A percentile compares a stretch with the other conserved stretches of the same genome.
Conservation (phyloP, 2,113 vertebrate species). For the Ranitomeya imitator region DNA sequence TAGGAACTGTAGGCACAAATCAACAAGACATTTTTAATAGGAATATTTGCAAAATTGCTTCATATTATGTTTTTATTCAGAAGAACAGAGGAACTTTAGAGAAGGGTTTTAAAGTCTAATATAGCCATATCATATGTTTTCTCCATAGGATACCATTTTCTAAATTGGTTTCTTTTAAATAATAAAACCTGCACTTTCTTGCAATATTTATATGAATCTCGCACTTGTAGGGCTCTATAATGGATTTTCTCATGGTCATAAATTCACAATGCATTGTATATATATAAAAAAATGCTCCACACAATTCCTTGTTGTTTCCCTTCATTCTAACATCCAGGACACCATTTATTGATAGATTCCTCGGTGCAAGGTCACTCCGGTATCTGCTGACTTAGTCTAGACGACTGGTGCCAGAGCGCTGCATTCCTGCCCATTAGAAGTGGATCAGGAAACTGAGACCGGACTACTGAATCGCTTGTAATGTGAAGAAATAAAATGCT, state of each 20-base stretch:
- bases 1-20: too few relatives aligned
- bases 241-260: not conserved
- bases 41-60: too few relatives aligned
- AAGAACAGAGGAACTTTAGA: too few relatives aligned
- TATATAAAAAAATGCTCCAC: not conserved
- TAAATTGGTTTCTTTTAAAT: too few relatives aligned
- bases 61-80: too few relatives aligned
- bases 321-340: not conserved
- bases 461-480: not conserved
- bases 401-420: not conserved
- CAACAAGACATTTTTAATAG: too few relatives aligned
- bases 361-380: constrained; percentile 1
- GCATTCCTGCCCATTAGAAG: not conserved
- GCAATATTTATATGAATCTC: too few relatives aligned
- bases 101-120: too few relatives aligned
- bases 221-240: not conserved
- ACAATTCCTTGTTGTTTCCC: not conserved
- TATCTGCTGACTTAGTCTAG: constrained; percentile 27
- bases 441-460: not conserved
- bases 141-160: too few relatives aligned
- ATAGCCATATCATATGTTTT: too few relatives aligned
- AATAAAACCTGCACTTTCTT: too few relatives aligned
- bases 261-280: not conserved
- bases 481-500: constrained; percentile 11
- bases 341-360: not conserved